Evolutionary conservation across 53 echinoderm and acorn worm genomes (phyloP).

Genomic region (Echinometra lucunter): DNA sequence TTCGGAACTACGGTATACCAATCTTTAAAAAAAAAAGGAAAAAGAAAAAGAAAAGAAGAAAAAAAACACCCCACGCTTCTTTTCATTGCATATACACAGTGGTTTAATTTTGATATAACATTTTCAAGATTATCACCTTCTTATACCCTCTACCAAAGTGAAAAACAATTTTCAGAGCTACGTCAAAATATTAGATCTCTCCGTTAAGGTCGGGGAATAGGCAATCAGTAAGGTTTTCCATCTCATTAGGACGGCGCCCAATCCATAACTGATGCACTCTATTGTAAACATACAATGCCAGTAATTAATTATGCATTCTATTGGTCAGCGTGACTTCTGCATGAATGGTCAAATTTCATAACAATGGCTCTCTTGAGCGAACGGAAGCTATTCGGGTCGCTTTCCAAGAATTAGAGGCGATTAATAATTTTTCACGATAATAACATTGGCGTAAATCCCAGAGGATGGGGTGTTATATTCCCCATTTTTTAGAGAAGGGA

Average conservation of each 20-base stretch:
- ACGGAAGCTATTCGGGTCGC: not conserved
- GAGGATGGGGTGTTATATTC: too few species aligned
- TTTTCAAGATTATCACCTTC: too few species aligned
- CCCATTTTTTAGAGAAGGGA: too few species aligned
- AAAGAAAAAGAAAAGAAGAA: too few species aligned
- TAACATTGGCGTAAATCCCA: too few species aligned
- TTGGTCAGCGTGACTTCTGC: not conserved
- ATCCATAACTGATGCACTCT: not conserved
- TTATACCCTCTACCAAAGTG: not conserved
- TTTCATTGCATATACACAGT: too few species aligned
- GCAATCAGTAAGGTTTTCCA: not conserved
- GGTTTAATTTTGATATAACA: too few species aligned
- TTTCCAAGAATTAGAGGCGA: not conserved
- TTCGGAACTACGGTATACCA: too few species aligned
- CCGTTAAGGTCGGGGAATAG: too few species aligned
- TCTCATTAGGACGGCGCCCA: not conserved
- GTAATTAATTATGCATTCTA: not conserved
- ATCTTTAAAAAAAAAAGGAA: too few species aligned
- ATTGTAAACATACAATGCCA: not conserved
- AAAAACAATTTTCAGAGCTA: not conserved
- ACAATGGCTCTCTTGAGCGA: not conserved
- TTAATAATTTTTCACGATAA: not conserved
- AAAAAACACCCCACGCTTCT: too few species aligned
- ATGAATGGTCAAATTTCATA: not conserved
- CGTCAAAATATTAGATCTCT: not conserved